Base-by-base conservation (phyloP, 2,797 vertebrate species). In the Mormyrops boulengeri region DNA sequence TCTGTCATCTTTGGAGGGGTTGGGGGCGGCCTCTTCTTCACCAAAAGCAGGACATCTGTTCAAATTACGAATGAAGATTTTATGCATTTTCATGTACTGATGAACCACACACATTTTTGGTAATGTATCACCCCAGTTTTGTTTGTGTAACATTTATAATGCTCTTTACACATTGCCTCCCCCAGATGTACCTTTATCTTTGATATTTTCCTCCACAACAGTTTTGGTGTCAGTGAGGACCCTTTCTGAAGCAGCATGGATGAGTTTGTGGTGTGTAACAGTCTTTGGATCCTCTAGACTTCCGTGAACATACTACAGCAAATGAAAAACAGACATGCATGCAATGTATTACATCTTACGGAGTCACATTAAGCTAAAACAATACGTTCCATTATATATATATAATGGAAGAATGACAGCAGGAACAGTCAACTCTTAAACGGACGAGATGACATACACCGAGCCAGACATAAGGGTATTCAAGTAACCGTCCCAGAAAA, bases 231-330 rank as follows among this genome's bases (percentile, higher is more conserved):
- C 98, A 0, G 93, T 96, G 90, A 99, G 97, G 92, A 98, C 96
- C 93, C 98, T 96, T 92, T 99, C 97, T 49, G 98, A 97, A 92
- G 98, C 96, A 90, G 97, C 97, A 0, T 99, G 97, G 90, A 99
- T 97, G 87, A 99, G 93, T 93, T 99, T 99, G 89, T 99, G 98
- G 90, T 99, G 98, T 19, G 97, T 97, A 82, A 99, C 94, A 0
- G 95, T 97, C 95, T 99, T 99, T 89, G 98, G 98, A 94, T 99
- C 98, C 94, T 99, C 98, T 91, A 98, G 91, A 94, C 95, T 97
- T 93, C 97, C 98, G n/a, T 97, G 97, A 12, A 96, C 92, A 92
- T 96, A 97, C 98, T 99, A 92, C 19, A 90, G 44, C 9, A 73
- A 53, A 53, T 6, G 88, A 92, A 52, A 89, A 9, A 91, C 60